Percentiles rank a stretch among this genome's conserved stretches.
phyloP scores from a whole-genome alignment of 2,113 vertebrate genomes.

The Podarcis muralis region DNA sequence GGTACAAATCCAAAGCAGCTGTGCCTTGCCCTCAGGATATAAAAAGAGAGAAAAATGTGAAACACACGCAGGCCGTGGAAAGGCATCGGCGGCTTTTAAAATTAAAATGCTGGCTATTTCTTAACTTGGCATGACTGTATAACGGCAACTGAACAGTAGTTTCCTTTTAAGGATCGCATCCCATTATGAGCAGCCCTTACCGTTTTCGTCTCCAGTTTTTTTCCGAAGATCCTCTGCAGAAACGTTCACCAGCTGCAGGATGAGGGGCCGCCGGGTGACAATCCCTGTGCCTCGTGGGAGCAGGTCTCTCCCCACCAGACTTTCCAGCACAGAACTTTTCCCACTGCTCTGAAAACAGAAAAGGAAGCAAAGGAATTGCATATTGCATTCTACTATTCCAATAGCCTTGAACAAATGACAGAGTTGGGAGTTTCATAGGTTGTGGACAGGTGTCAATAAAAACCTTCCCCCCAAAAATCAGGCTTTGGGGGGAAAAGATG shows the following conservation, averaged over 20 bases:
- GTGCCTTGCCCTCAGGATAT: background rate
- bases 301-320: slow-evolving; percentile 93
- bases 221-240: slow-evolving; percentile 90
- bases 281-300: slow-evolving; percentile 96
- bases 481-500: background rate
- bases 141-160: background rate
- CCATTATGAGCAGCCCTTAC: slow-evolving; percentile 69
- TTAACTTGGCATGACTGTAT: background rate
- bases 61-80: background rate
- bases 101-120: background rate
- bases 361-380: slow-evolving; percentile 45
- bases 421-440: background rate
- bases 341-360: slow-evolving; percentile 91
- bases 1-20: slow-evolving; percentile 3
- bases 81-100: background rate
- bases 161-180: background rate
- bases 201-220: slow-evolving; percentile 90
- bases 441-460: background rate
- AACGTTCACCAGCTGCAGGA: slow-evolving; percentile 94
- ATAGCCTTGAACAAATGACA: background rate
- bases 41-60: background rate
- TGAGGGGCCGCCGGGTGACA: slow-evolving; percentile 94
- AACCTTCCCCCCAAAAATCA: background rate
- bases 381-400: background rate
- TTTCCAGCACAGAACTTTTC: slow-evolving; percentile 97